Percentiles rank a stretch among this genome's conserved stretches.
These are phyloP conservation scores for Uropsilus gracilis DNA, from an alignment of 2,113 vertebrate genomes.

Conservation along the genomic window DNA sequence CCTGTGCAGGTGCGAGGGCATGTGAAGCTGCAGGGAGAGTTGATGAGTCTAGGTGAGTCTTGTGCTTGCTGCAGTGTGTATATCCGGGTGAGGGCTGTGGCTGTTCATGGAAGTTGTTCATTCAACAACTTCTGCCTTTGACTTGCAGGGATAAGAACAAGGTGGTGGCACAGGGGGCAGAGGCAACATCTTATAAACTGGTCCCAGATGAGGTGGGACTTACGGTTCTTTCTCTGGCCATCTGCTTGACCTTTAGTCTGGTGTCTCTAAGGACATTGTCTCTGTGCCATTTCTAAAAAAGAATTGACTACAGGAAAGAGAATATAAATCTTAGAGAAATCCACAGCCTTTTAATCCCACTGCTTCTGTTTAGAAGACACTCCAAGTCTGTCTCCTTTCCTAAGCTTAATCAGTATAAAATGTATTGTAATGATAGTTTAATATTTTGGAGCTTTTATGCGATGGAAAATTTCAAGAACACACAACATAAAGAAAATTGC, in stretches of 20 bases:
- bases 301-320: background rate
- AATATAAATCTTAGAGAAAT: background rate
- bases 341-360: background rate
- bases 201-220: background rate
- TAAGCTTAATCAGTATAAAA: background rate
- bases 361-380: too few relatives aligned
- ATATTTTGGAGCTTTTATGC: background rate
- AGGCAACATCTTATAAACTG: background rate
- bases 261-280: background rate
- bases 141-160: background rate
- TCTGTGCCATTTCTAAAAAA: background rate
- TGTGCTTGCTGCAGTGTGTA: background rate
- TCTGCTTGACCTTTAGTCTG: conserved; percentile 35
- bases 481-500: background rate
- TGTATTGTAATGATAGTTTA: background rate
- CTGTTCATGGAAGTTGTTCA: background rate
- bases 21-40: background rate
- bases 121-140: background rate
- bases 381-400: background rate
- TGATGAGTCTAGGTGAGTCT: background rate
- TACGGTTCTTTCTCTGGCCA: conserved; percentile 11
- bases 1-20: conserved; percentile 45
- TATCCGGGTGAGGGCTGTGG: rapidly evolving
- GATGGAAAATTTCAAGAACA: background rate
- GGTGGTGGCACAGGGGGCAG: background rate